Conservation (phyloP, 2,113 vertebrate genomes). For the Rhizomys pruinosus region DNA sequence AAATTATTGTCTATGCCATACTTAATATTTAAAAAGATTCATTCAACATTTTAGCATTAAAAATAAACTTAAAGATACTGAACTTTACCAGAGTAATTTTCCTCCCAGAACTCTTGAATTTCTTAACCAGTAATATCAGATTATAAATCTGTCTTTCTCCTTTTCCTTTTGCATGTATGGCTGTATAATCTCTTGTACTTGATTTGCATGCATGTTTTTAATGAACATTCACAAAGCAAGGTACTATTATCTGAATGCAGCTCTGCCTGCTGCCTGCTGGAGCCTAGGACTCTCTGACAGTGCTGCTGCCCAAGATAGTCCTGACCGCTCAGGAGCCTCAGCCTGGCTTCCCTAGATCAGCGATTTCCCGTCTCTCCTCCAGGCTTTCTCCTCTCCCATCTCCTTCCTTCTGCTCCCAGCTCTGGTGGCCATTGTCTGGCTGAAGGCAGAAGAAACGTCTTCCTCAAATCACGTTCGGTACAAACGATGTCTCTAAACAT, state of each 20-base stretch:
- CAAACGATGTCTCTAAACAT: background rate
- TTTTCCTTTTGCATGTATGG: accelerated
- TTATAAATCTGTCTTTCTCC: background rate
- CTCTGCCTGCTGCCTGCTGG: background rate
- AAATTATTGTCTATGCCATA: background rate
- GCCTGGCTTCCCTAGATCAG: background rate
- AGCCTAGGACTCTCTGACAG: background rate
- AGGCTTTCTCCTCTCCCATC: no score
- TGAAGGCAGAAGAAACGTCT: background rate
- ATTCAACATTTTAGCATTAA: conserved; percentile 46
- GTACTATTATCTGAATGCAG: background rate
- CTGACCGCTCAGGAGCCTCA: background rate
- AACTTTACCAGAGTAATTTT: background rate
- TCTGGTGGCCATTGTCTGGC: background rate
- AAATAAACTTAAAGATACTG: conserved; percentile 20
- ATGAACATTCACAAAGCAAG: no score
- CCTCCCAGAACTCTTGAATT: background rate
- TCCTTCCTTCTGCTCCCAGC: background rate
- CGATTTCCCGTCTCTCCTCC: background rate
- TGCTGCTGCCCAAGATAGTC: accelerated
- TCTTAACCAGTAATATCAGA: background rate
- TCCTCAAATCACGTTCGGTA: background rate
- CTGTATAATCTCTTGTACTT: background rate
- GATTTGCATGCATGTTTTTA: accelerated
- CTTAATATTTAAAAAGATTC: conserved; percentile 25